Evolutionary conservation across 2,888 invertebrate species (phyloP).

Genomic region (Sarcophaga caerulescens): DNA sequence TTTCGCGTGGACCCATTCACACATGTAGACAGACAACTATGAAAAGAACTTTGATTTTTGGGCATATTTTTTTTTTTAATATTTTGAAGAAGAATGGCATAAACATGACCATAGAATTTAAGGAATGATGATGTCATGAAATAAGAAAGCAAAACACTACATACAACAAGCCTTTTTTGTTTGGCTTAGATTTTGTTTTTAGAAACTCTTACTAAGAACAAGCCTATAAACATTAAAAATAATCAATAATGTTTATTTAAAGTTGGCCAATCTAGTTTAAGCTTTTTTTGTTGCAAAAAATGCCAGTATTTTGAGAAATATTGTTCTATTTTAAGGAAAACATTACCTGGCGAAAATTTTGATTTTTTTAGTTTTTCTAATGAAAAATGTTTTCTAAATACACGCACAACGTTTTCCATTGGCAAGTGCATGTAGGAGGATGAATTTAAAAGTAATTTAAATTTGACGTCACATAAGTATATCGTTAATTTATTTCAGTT

Average conservation of each 20-base stretch:
- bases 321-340: conserved; percentile 25
- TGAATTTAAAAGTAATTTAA: background rate
- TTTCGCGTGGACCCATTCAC: background rate
- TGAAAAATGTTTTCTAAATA: conserved; percentile 7
- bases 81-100: background rate
- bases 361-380: conserved; percentile 32
- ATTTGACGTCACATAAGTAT: too few relatives aligned
- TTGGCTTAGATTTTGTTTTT: conserved; percentile 5
- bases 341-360: conserved; percentile 18
- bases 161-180: background rate
- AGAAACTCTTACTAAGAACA: conserved; percentile 5
- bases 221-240: conserved; percentile 30
- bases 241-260: conserved; percentile 28
- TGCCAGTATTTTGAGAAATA: background rate
- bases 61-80: conserved; percentile 10
- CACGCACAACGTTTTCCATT: conserved; percentile 32
- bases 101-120: conserved; percentile 27
- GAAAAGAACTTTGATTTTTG: conserved; percentile 35
- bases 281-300: background rate
- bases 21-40: conserved; percentile 9
- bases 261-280: background rate
- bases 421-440: background rate
- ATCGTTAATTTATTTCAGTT: too few relatives aligned
- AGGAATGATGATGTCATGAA: conserved; percentile 57
- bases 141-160: conserved; percentile 30